Evolutionary conservation across 2,888 invertebrate species (phyloP).

Genomic region (Hirudinaria manillensis): DNA sequence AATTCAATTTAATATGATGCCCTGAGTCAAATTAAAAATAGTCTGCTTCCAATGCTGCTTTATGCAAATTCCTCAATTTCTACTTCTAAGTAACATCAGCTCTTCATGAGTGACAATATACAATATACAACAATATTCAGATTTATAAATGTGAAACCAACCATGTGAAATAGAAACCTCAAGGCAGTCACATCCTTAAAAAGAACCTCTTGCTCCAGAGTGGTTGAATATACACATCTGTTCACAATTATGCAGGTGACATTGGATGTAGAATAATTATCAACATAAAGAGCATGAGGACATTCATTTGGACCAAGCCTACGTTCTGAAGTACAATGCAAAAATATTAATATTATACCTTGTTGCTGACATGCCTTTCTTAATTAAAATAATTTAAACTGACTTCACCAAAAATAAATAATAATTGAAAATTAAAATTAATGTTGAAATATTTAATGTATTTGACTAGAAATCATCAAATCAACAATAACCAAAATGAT

Average conservation of each 20-base stretch:
- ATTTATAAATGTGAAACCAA: slow-evolving; percentile 48
- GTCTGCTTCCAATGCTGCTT: neutral
- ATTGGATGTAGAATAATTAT: slow-evolving; percentile 95
- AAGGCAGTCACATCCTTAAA: slow-evolving; percentile 66
- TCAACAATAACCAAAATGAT: neutral
- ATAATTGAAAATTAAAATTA: neutral
- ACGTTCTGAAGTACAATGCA: slow-evolving; percentile 64
- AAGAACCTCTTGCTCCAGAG: slow-evolving; percentile 45
- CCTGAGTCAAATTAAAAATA: neutral
- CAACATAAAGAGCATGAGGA: slow-evolving; percentile 94
- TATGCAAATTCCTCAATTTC: neutral
- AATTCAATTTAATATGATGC: neutral
- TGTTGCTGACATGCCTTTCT: neutral
- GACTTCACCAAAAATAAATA: neutral
- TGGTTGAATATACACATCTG: slow-evolving; percentile 55
- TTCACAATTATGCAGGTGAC: slow-evolving; percentile 75
- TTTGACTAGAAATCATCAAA: slow-evolving; percentile 13
- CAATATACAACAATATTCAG: neutral
- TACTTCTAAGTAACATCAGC: neutral
- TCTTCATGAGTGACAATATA: neutral
- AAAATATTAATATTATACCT: too few relatives aligned
- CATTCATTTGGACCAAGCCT: slow-evolving; percentile 87
- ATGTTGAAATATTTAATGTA: slow-evolving; percentile 27
- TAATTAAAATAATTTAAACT: neutral
- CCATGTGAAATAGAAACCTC: slow-evolving; percentile 61